Conservation (phyloP, 1,140 invertebrate species). For the Sycophila sp. region DNA sequence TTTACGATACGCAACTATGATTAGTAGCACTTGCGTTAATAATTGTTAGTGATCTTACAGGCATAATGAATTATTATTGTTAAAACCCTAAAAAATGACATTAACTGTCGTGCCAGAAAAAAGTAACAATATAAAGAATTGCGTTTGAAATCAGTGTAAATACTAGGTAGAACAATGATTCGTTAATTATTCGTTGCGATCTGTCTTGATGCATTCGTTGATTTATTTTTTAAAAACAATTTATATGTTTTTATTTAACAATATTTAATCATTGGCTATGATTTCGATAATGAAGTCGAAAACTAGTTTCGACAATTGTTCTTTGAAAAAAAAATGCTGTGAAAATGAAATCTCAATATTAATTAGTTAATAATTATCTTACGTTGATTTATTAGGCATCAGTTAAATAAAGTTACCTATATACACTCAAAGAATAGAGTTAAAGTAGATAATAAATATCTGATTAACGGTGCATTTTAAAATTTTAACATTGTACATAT, state of each 20-base stretch:
- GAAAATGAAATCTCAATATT: slow-evolving; percentile 8
- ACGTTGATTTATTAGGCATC: slow-evolving; percentile 2
- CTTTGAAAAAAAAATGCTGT: slow-evolving; percentile 27
- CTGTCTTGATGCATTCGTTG: background rate
- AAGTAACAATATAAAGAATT: background rate
- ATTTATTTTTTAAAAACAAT: slow-evolving; percentile 2
- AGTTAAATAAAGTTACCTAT: slow-evolving; percentile 18
- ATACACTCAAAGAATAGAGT: slow-evolving; percentile 1
- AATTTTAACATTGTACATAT: slow-evolving; percentile 16
- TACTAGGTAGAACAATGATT: slow-evolving; percentile 37
- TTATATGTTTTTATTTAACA: background rate
- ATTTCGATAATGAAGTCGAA: background rate
- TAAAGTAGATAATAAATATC: background rate
- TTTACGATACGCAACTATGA: background rate
- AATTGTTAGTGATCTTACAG: slow-evolving; percentile 25
- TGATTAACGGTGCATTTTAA: slow-evolving; percentile 5
- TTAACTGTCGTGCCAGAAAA: background rate
- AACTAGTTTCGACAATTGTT: background rate
- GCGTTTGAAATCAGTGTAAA: slow-evolving; percentile 19
- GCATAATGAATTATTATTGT: slow-evolving; percentile 18
- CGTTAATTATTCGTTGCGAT: background rate
- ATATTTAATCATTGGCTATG: slow-evolving; percentile 1
- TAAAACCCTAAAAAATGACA: slow-evolving; percentile 23
- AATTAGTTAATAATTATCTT: background rate
- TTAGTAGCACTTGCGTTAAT: slow-evolving; percentile 6